Base-by-base conservation (phyloP, 2,113 vertebrate species). In the Coreoperca whiteheadi region DNA sequence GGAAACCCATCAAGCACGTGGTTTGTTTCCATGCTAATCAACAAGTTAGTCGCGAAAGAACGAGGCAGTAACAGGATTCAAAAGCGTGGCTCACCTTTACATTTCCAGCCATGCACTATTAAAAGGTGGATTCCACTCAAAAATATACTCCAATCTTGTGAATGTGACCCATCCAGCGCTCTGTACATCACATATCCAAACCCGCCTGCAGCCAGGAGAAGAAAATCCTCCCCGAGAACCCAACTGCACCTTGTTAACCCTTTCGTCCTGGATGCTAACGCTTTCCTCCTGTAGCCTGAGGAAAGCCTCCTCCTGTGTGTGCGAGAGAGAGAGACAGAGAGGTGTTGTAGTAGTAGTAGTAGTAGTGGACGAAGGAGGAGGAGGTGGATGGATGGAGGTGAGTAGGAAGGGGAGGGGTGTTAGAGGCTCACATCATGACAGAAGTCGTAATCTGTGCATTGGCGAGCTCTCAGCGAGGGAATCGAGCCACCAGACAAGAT, bases 161-260 rank as follows among this genome's bases (percentile, higher is more conserved):
- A 46, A 32, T 56, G 37, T 10, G 71, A 70, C 28, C 46, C 34
- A 56, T 84, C 65, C 83, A 69, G 57, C 28, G 4, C 30, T 70
- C 65, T 39, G 8, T 46, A 63, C 57, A 56, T 87, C 70, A 83
- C 71, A 86, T 81, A 71, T 84, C 88, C 81, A 75, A 88, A 78
- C 9, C 57, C 25, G 64, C 76, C 78, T 78, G 74, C 43, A 73
- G 56, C 63, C 4, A 28, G 11, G 20, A 14, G 43, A 74, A 66
- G 30, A 53, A 37, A 56, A 51, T 8, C 70, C 59, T 41, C 63
- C 51, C 54, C 23, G 37, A 76, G 60, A 88, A 90, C 88, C 79
- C 79, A 48, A 72, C 73, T 79, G 57, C 81, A 85, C 81, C 91
- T 88, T 70, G 28, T 86, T 84, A 90, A 90, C 86, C 77, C 68